Evolutionary conservation across 1,140 invertebrate species (phyloP), one percentile per base, ranked within the genome.

Genomic region (Microplitis demolitor): DNA sequence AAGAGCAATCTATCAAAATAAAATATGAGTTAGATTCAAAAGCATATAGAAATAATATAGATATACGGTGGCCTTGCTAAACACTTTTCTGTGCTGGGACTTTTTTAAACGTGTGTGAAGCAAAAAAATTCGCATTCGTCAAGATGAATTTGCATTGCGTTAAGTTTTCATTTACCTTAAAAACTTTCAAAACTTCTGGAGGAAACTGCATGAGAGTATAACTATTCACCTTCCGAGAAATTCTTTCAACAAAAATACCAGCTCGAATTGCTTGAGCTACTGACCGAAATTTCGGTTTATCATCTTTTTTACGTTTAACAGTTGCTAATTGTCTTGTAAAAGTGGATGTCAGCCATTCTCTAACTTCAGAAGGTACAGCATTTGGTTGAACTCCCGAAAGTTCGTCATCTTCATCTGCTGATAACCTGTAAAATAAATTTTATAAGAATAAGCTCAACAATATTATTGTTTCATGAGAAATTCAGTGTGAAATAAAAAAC

Each of bases 221-320:
- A 82, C 91, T 95, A 76, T 93, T 95, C 73, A 97, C 93, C 74
- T 95, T 90, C 77, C 97, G 90, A 85, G 97, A 98, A 81, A 98
- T 97, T 78, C 96, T 92, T 85, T 98, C 97, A 75, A 99, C 97
- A 88, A 99, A 98, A 79, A 99, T 98, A 31, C 97, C 97, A 1
- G 97, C 97, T 13, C 97, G 89, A 77, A 99, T 98, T 71, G 97
- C 97, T 83, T 99, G 96, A n/a, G 97, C 97, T 67, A 99, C 97
- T 56, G 96, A 96, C 66, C 95, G 91, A 87, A 98, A 98, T 87
- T 94, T 93, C 14, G 93, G 93, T 80, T 95, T 95, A 82, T 93
- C 93, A 82, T 94, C 95, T 50, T 89, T 91, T 83, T 90, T 92
- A 80, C 90, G 90, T 74, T 91, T 91, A 60, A 90, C 91, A 67